phyloP scores from a whole-genome alignment of 2,888 invertebrate genomes.

The Thumatha senex region DNA sequence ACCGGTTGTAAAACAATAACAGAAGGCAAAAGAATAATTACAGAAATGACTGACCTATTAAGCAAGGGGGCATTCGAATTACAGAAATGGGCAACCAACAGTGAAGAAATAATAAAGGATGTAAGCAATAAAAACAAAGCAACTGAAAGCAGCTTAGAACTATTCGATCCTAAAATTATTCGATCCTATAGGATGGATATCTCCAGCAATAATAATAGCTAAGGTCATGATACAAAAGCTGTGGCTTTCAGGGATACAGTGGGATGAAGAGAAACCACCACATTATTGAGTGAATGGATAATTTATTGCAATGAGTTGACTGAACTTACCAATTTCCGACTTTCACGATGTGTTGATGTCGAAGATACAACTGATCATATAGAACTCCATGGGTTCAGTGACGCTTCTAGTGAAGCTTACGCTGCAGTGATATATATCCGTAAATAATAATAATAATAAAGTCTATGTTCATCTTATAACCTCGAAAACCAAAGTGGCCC shows the following conservation, averaged over 20 bases:
- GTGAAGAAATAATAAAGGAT: neutral
- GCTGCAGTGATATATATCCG: neutral
- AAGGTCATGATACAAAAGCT: constrained; percentile 12
- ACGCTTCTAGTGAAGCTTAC: constrained; percentile 2
- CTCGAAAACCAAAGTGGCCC: constrained; percentile 3
- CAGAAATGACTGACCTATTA: constrained; percentile 6
- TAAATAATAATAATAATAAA: neutral
- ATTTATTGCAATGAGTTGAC: constrained; percentile 17
- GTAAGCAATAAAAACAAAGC: constrained; percentile 18
- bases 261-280: constrained; percentile 11
- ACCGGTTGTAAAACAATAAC: constrained; percentile 1
- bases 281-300: constrained; percentile 23
- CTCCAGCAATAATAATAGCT: constrained; percentile 7
- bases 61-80: constrained; percentile 6
- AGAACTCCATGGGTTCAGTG: constrained; percentile 1
- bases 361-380: neutral
- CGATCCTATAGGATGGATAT: constrained; percentile 16
- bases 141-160: constrained; percentile 24
- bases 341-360: constrained; percentile 24
- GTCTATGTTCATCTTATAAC: neutral
- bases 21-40: constrained; percentile 3
- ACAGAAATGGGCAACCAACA: constrained; percentile 14
- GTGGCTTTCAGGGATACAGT: constrained; percentile 13
- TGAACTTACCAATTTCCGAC: constrained; percentile 6
- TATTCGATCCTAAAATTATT: constrained; percentile 23